Conservation (phyloP, 2,797 vertebrate species). For the Kryptopterus vitreolus region DNA sequence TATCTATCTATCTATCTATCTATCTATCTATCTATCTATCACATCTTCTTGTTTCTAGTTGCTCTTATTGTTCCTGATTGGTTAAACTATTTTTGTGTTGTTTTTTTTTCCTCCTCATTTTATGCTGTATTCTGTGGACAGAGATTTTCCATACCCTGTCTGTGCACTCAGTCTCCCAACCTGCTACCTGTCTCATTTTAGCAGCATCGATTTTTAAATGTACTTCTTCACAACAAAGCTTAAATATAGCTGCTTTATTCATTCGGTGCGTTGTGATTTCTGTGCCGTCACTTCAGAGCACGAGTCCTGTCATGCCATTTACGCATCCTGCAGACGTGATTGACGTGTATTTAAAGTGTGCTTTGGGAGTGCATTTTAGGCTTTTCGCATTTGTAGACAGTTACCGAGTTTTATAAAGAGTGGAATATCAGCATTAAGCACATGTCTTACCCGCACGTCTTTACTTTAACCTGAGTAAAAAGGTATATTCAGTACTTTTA, state of each 20-base stretch:
- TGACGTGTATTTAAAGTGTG: no score
- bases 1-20: no score
- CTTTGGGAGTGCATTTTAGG: neutral
- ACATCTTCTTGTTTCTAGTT: no score
- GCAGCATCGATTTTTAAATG: conserved; percentile 13
- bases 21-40: no score
- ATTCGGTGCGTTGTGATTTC: neutral
- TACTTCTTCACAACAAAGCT: neutral
- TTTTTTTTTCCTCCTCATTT: neutral
- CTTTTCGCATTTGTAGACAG: neutral
- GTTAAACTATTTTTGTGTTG: neutral
- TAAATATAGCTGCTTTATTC: conserved; percentile 8
- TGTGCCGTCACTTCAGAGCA: neutral
- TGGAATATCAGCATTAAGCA: neutral
- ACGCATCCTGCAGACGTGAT: neutral
- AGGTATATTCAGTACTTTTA: no score
- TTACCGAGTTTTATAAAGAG: no score
- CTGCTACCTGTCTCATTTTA: conserved; percentile 24
- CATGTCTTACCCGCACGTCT: no score
- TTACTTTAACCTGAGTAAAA: no score
- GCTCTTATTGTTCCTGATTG: neutral
- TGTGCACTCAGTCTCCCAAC: conserved; percentile 1
- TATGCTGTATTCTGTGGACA: neutral
- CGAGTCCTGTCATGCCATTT: neutral
- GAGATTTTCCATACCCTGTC: conserved; percentile 6